Conservation (phyloP, 2,888 invertebrate genomes). For the Unio delphinus region DNA sequence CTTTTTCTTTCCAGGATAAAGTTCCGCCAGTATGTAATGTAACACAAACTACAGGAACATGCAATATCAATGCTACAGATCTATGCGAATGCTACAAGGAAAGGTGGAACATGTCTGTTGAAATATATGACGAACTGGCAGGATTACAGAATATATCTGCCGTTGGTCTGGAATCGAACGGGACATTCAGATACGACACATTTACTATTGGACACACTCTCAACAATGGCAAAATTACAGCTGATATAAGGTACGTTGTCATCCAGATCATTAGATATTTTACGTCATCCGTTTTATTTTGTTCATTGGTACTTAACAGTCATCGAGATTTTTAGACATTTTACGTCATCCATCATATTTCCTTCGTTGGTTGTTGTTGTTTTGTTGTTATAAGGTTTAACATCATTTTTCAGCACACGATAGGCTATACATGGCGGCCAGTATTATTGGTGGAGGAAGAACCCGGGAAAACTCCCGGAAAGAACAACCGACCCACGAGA, state of each 20-base stretch:
- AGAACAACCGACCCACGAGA: too few relatives aligned
- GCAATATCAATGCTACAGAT: conserved; percentile 18
- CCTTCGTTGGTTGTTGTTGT: too few relatives aligned
- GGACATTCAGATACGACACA: conserved; percentile 6
- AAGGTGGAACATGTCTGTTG: conserved; percentile 21
- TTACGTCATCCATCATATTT: too few relatives aligned
- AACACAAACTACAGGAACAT: conserved; percentile 15
- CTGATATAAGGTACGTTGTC: conserved; percentile 14
- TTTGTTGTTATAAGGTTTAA: too few relatives aligned
- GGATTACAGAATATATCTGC: conserved; percentile 19
- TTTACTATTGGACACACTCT: conserved; percentile 17
- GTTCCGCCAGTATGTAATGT: conserved; percentile 21
- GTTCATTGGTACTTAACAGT: too few relatives aligned
- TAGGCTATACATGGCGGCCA: too few relatives aligned
- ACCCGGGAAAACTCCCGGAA: too few relatives aligned
- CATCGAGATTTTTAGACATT: too few relatives aligned
- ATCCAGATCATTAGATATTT: too few relatives aligned
- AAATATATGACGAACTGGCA: conserved; percentile 15
- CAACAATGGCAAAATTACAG: conserved; percentile 11
- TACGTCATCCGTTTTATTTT: too few relatives aligned
- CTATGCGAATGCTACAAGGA: conserved; percentile 20
- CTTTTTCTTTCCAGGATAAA: conserved; percentile 1
- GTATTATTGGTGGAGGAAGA: too few relatives aligned
- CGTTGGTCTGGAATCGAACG: conserved; percentile 10
- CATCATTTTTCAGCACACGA: too few relatives aligned